Base-by-base conservation (phyloP, 2,113 vertebrate species). In the Amia ocellicauda region DNA sequence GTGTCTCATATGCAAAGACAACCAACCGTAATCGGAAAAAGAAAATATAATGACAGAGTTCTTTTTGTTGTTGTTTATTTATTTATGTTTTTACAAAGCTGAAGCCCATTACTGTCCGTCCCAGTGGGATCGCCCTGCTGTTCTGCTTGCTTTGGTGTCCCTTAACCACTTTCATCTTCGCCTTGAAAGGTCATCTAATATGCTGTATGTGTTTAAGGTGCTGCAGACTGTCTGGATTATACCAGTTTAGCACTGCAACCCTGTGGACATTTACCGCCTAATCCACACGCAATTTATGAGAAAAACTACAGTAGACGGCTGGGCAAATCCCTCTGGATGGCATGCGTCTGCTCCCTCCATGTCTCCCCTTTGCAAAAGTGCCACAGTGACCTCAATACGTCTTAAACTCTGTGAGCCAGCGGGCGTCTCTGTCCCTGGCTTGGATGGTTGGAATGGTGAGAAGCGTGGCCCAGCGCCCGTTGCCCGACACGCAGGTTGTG, bases 161-260 rank as follows among this genome's bases (percentile, higher is more conserved):
- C 20, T 56, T 52, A 56, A 42, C 47, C 49, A 54, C 14, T 20
- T 31, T 61, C 41, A 63, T 36, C 24, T 17, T 27, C 22, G 52
- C 24, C 31, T 42, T 9, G 14, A 50, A 43, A 52, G 52, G 43
- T n/a, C n/a, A 27, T 28, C 28, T 31, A 14, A 5, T 60, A 43
- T 16, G 22, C 23, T 42, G 22, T 57, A 27, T 59, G 56, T 24
- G 26, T n/a, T n/a, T 41, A 36, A 11, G n/a, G 9, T 36, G 49
- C 67, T 45, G 5, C 41, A 36, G 59, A 49, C 56, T 63, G 31
- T 54, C n/a, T n/a, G 64, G 71, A 73, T 69, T 73, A 69, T 56
- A 63, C 51, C 54, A 67, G 67, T 67, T 73, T 67, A 70, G 56
- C 58, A 40, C 11, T 5, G 5, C 11, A 36, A 51, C 42, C 24